phyloP scores from a whole-genome alignment of 2,113 vertebrate genomes.

The Pelecanoides urinatrix region DNA sequence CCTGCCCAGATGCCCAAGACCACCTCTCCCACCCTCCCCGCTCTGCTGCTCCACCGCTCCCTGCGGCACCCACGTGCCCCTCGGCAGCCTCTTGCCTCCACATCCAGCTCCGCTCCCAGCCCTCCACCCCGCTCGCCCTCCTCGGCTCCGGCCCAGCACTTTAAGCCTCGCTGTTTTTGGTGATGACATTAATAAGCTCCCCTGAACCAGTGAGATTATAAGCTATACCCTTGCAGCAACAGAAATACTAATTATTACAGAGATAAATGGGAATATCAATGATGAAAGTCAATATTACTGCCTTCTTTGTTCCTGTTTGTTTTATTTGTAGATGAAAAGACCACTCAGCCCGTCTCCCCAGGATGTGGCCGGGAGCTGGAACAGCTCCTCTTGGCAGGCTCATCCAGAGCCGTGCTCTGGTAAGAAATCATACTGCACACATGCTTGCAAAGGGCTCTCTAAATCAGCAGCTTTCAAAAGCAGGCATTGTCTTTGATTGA shows the following conservation, averaged over 20 bases:
- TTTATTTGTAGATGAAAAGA: constrained; percentile 65
- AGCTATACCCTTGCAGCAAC: constrained; percentile 27
- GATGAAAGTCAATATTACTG: constrained; percentile 63
- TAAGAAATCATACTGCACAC: constrained; percentile 48
- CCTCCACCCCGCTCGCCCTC: accelerated
- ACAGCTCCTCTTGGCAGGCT: constrained; percentile 39
- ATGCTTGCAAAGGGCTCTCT: constrained; percentile 35
- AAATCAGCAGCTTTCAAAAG: constrained; percentile 39
- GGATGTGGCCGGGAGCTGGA: constrained; percentile 15
- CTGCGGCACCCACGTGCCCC: accelerated
- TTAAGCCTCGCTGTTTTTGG: neutral
- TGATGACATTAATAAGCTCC: constrained; percentile 32
- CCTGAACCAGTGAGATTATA: constrained; percentile 36
- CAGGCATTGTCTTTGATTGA: constrained; percentile 50
- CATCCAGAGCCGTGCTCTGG: neutral
- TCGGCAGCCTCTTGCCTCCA: neutral
- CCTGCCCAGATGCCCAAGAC: neutral
- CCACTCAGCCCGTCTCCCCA: constrained; percentile 21
- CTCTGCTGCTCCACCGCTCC: neutral
- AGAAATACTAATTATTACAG: constrained; percentile 69
- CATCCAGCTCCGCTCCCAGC: neutral
- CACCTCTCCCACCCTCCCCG: neutral
- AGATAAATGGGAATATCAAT: constrained; percentile 63
- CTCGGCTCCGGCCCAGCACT: neutral
- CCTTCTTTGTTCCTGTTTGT: constrained; percentile 59